These are phyloP conservation scores for Meleagris gallopavo DNA, from an alignment of 2,113 vertebrate genomes.

Conservation along the genomic window DNA sequence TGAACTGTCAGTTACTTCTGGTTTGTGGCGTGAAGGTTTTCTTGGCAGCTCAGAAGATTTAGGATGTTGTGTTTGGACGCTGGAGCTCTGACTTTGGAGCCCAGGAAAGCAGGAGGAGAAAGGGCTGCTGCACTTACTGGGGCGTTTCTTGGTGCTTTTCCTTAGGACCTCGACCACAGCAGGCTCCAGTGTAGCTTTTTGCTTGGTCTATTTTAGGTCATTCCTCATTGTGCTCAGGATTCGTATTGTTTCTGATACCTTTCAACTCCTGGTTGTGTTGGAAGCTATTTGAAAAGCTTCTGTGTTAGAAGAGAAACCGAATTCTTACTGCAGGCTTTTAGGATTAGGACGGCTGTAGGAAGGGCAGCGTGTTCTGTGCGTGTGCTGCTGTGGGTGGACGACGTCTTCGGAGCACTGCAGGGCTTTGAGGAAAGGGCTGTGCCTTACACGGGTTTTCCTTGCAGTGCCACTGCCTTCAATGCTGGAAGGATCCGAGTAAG, in stretches of 20 bases:
- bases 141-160: too few species aligned
- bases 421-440: neutral
- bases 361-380: neutral
- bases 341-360: accelerated
- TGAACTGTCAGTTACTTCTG: accelerated
- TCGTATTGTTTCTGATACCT: accelerated
- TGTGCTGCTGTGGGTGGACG: too few species aligned
- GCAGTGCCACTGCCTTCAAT: too few species aligned
- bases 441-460: accelerated
- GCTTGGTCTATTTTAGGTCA: neutral
- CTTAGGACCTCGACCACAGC: neutral
- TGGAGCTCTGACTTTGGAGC: neutral
- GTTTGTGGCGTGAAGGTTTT: neutral
- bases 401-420: neutral
- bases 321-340: accelerated
- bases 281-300: neutral
- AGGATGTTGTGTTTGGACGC: neutral
- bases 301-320: accelerated
- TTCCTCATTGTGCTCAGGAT: neutral
- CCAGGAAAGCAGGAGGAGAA: neutral
- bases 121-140: neutral
- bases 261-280: neutral
- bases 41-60: neutral
- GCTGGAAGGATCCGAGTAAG: neutral
- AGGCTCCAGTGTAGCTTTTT: neutral